These are phyloP conservation scores for Scaptomyza montana DNA, from an alignment of 1,140 invertebrate genomes.

Conservation along the genomic window DNA sequence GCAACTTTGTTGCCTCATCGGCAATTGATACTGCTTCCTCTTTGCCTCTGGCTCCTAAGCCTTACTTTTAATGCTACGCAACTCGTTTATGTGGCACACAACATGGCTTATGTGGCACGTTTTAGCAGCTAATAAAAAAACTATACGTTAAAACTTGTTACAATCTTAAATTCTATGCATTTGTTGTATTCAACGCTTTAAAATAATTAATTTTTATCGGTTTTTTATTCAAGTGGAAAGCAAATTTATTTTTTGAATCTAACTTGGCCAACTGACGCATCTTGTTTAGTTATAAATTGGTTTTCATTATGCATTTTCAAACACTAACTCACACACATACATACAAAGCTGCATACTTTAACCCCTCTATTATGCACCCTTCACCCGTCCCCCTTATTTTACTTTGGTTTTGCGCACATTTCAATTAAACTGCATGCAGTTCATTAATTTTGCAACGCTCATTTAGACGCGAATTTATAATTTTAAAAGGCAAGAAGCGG, in stretches of 20 bases:
- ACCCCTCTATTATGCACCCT: neutral
- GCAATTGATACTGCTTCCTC: conserved; percentile 22
- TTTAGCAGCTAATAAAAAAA: neutral
- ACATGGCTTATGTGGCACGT: conserved; percentile 27
- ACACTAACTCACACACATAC: conserved; percentile 15
- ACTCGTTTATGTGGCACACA: conserved; percentile 11
- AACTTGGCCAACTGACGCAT: conserved; percentile 7
- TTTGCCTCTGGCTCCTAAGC: neutral
- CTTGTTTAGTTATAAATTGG: conserved; percentile 42
- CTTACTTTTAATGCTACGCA: conserved; percentile 11
- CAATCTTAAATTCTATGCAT: neutral
- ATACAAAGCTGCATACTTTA: neutral
- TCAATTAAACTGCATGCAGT: conserved; percentile 82
- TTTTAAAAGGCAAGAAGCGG: conserved; percentile 51
- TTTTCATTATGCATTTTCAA: conserved; percentile 45
- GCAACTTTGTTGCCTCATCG: conserved; percentile 29
- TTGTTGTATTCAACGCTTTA: too few relatives aligned
- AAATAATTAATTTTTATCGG: too few relatives aligned
- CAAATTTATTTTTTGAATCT: too few relatives aligned
- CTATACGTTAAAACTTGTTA: neutral
- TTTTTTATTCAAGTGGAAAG: too few relatives aligned
- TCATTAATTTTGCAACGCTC: conserved; percentile 81
- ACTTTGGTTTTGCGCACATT: conserved; percentile 61
- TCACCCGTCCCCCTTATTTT: neutral
- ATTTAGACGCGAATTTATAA: conserved; percentile 82